Base-by-base conservation (phyloP, 2,797 vertebrate species). In the Gila robusta region DNA sequence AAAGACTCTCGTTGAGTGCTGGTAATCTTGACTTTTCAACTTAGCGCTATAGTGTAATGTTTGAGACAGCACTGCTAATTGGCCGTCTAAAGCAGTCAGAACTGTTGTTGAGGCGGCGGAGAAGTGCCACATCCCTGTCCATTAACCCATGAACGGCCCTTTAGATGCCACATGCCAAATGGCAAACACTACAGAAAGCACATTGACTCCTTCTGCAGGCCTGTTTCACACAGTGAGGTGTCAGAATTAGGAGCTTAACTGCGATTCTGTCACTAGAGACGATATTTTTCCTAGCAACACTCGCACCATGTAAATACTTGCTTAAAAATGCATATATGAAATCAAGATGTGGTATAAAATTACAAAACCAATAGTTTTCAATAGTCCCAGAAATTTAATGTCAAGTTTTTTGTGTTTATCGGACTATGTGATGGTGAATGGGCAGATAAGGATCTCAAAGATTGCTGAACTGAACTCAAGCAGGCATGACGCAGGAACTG, bases 151-250 rank as follows among this genome's bases (percentile, higher is more conserved):
- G 23, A 89, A 86, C 10, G 54, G 77, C 82, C 37, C n/a, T 72
- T 89, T 89, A 87, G 87, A 85, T 16, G 19, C 71, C 19, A 56
- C 5, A 64, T 71, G 85, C 80, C 82, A 90, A 89, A 88, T 81
- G 76, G 85, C 32, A 54, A 69, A 66, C 67, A 49, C 39, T 32
- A 64, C 8, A 41, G 64, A 64, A 80, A 37, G 19, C 71, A 44
- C 26, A 23, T 56, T 17, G 35, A 56, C 86, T 84, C 54, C 7
- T 67, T 52, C 37, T 56, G 16, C 19, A 19, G 32, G 35, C 21
- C 26, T 6, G 47, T 67, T 83, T 81, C 47, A 82, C 66, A 69
- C 84, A 37, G 66, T 4, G n/a, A 52, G 10, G 47, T 26, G 88
- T 81, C 64, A 4, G 35, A 78, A 62, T 54, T 28, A 76, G 6